These are phyloP conservation scores for Drosophila falleni DNA, from an alignment of 2,888 invertebrate genomes.

Conservation along the genomic window DNA sequence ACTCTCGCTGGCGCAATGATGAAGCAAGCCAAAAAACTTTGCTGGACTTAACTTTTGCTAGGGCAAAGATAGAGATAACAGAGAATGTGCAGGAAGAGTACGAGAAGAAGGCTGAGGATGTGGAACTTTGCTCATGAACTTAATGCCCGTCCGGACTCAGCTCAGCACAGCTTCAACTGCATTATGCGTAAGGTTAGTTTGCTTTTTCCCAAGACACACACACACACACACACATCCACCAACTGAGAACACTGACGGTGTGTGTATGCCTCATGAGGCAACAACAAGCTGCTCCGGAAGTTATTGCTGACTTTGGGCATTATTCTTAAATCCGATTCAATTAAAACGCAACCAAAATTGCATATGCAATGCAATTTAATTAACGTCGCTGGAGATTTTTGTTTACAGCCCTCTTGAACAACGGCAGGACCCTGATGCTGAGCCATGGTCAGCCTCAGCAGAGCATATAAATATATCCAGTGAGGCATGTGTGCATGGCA, in stretches of 20 bases:
- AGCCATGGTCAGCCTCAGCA: constrained; percentile 58
- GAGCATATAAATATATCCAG: constrained; percentile 76
- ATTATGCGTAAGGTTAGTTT: constrained; percentile 52
- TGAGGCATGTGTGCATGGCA: constrained; percentile 56
- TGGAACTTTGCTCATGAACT: constrained; percentile 74
- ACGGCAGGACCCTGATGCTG: not conserved
- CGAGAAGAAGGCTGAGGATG: constrained; percentile 15
- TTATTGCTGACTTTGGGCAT: constrained; percentile 71
- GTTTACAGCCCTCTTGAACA: constrained; percentile 33
- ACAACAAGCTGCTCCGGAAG: constrained; percentile 30
- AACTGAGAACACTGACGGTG: not conserved
- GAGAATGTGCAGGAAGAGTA: not conserved
- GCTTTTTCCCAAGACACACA: constrained; percentile 30
- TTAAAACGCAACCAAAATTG: constrained; percentile 77
- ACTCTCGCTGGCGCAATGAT: constrained; percentile 67
- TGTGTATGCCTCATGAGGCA: constrained; percentile 36
- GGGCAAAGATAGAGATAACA: constrained; percentile 4
- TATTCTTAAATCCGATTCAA: constrained; percentile 80
- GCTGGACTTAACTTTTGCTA: constrained; percentile 41
- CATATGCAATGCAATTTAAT: constrained; percentile 79
- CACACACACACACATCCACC: constrained; percentile 12
- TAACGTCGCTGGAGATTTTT: constrained; percentile 74
- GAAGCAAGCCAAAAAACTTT: constrained; percentile 64
- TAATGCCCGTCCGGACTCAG: constrained; percentile 57
- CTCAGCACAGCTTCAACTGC: constrained; percentile 33